Evolutionary conservation across 2,113 vertebrate genomes (phyloP).

Genomic region (Rhadina sibilatrix): DNA sequence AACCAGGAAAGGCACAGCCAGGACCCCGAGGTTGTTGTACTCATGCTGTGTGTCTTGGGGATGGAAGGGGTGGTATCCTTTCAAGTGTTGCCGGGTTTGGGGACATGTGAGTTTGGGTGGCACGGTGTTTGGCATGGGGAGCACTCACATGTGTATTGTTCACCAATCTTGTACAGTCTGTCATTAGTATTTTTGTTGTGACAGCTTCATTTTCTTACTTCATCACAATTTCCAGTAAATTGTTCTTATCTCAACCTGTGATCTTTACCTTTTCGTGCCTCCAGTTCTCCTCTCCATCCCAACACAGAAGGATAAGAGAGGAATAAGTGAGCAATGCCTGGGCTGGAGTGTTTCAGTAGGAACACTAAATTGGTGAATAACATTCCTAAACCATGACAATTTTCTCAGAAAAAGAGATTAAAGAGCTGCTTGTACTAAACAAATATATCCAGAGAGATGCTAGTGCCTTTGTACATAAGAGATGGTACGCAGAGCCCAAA

Average conservation of each 20-base stretch:
- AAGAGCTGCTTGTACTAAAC: background rate
- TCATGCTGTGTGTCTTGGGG: background rate
- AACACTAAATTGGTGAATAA: background rate
- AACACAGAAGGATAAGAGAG: background rate
- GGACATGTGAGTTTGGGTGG: no score
- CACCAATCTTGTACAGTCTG: background rate
- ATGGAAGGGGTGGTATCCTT: background rate
- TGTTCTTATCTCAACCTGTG: background rate
- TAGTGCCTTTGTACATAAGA: background rate
- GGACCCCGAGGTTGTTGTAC: background rate
- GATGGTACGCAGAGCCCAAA: background rate
- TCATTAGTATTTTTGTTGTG: background rate
- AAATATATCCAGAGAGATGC: background rate
- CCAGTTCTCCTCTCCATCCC: background rate
- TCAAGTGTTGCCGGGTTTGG: accelerated
- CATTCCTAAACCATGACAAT: background rate
- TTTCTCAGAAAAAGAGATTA: background rate
- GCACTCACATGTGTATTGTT: background rate
- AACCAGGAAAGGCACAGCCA: background rate
- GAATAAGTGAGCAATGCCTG: accelerated
- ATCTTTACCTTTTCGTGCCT: background rate
- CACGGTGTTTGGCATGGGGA: accelerated
- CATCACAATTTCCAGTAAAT: background rate
- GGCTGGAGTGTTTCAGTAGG: background rate
- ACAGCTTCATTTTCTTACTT: background rate